Conservation (phyloP, 2,113 vertebrate species). For the Etheostoma spectabile region DNA sequence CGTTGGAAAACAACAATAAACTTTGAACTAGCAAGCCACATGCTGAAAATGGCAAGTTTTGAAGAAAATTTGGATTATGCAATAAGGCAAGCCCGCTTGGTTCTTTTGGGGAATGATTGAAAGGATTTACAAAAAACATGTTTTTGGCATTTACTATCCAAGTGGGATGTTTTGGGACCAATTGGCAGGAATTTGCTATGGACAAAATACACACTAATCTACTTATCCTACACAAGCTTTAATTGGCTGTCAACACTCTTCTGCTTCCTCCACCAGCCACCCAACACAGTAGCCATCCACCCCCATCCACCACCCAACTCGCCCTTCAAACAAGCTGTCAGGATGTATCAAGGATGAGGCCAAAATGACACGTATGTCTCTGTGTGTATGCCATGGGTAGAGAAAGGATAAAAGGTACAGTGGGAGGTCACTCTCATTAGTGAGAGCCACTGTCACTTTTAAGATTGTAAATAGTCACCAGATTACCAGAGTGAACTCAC, state of each 20-base stretch:
- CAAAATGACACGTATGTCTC: conserved; percentile 21
- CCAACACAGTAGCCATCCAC: conserved; percentile 4
- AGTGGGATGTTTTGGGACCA: too few relatives aligned
- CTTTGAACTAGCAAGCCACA: too few relatives aligned
- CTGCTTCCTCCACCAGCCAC: background rate
- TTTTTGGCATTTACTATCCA: too few relatives aligned
- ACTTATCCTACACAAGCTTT: background rate
- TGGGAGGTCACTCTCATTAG: conserved; percentile 62
- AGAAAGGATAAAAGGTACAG: conserved; percentile 30
- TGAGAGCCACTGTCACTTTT: conserved; percentile 47
- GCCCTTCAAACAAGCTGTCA: conserved; percentile 43
- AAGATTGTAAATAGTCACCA: conserved; percentile 37
- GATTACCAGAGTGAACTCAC: conserved; percentile 40
- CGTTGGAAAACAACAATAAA: too few relatives aligned
- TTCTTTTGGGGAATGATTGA: too few relatives aligned
- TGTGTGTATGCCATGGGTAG: conserved; percentile 16
- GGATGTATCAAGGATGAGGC: conserved; percentile 29
- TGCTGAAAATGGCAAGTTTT: too few relatives aligned
- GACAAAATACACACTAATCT: background rate
- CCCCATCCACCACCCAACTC: background rate
- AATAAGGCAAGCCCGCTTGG: too few relatives aligned
- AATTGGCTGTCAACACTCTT: background rate
- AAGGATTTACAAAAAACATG: too few relatives aligned
- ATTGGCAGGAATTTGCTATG: too few relatives aligned
- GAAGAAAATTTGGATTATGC: too few relatives aligned